phyloP scores from a whole-genome alignment of 2,797 vertebrate genomes.

The Sarcophilus harrisii region DNA sequence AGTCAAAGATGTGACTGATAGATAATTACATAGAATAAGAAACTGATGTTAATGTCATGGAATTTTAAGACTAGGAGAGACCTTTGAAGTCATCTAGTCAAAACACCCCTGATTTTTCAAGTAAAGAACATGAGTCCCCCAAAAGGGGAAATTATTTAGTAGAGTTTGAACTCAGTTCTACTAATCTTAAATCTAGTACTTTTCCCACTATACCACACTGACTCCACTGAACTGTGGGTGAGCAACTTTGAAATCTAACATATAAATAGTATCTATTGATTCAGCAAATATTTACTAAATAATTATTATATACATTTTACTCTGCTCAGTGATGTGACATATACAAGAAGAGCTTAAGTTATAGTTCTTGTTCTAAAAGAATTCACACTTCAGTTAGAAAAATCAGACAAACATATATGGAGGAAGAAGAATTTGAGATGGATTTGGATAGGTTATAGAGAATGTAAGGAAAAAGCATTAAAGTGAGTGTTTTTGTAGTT shows the following conservation, averaged over 20 bases:
- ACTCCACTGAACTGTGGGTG: not conserved
- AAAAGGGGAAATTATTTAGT: not conserved
- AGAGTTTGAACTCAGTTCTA: not conserved
- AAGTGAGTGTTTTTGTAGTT: not conserved
- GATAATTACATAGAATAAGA: not conserved
- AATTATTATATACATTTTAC: not conserved
- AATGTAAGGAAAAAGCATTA: not conserved
- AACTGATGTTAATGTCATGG: not conserved
- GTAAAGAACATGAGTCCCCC: not conserved
- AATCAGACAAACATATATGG: not conserved
- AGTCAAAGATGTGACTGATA: not conserved
- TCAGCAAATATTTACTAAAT: not conserved
- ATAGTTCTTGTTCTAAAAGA: not conserved
- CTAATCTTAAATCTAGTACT: not conserved
- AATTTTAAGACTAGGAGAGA: not conserved
- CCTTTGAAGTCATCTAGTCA: not conserved
- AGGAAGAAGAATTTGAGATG: not conserved
- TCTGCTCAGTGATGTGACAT: not conserved
- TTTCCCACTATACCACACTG: not conserved
- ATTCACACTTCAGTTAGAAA: not conserved
- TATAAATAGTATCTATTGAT: not conserved
- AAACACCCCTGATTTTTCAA: not conserved
- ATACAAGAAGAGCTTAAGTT: not conserved
- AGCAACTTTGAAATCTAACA: not conserved
- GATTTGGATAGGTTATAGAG: not conserved